Evolutionary conservation across 2,113 vertebrate genomes (phyloP), one percentile per base, ranked within the genome.

Genomic region (Rallus limicola): DNA sequence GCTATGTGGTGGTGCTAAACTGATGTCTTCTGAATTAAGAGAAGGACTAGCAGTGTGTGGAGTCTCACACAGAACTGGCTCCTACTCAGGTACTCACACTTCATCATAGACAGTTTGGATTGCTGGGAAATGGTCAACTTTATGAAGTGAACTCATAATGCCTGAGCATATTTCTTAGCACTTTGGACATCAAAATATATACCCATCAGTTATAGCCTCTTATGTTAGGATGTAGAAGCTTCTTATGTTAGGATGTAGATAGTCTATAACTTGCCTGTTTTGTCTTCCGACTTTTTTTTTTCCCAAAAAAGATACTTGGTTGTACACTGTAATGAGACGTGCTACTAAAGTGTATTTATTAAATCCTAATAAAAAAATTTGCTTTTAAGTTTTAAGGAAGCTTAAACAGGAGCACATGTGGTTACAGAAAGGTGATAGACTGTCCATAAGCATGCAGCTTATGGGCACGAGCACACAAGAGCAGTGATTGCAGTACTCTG

Each of bases 401-500:
- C 58, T 83, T 48, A 71, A 71, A 80, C 8, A 15, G 10, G 24
- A 10, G 44, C 4, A 16, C 20, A 15, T 16, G 59, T 50, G 0
- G 7, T 0, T 2, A 13, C 34, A 55, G 38, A 42, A 88, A 48
- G 48, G 20, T 53, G 42, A 36, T 11, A 26, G 2, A 17, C 12
- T 24, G 18, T 9, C 42, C 42, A 17, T 44, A 19, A 53, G 18
- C 38, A 1, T 3, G 16, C 9, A 38, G 40, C 3, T 56, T n/a
- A 46, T 6, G 24, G 60, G 42, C 29, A 55, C 13, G 36, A 24
- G 65, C 6, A 56, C 21, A 11, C 0, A 4, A 0, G 31, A 59
- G 52, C 28, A 42, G 0, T 36, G 55, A 38, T 0, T 5, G 16
- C 28, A 29, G 48, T 20, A 20, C 6, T 26, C 25, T 10, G 6